Evolutionary conservation across 2,797 vertebrate genomes (phyloP).

Genomic region (Morelia viridis): DNA sequence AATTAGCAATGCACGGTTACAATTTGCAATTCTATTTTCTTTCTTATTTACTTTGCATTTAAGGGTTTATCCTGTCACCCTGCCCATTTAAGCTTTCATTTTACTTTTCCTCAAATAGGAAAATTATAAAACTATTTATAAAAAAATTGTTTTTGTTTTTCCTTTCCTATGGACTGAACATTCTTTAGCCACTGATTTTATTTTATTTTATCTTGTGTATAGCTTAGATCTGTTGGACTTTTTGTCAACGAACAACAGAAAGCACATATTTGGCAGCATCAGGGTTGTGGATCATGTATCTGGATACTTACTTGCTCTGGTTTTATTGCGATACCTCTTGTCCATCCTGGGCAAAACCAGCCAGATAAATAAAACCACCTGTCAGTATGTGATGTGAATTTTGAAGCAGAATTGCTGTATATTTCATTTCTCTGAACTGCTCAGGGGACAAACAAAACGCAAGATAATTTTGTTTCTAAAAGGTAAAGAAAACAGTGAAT

Average conservation of each 20-base stretch:
- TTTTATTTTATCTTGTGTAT: slow-evolving; percentile 15
- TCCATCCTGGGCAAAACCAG: slow-evolving; percentile 41
- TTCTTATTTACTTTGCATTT: not conserved
- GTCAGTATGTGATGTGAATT: slow-evolving; percentile 51
- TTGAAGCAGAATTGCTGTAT: slow-evolving; percentile 33
- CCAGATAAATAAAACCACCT: not conserved
- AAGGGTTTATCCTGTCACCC: not conserved
- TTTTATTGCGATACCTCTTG: slow-evolving; percentile 28
- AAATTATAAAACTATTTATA: too few species aligned
- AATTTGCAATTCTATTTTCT: not conserved
- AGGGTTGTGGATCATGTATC: slow-evolving; percentile 37
- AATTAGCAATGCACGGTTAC: not conserved
- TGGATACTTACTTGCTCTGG: slow-evolving; percentile 23
- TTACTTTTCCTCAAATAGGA: not conserved
- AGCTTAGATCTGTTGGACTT: not conserved
- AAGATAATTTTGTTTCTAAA: not conserved
- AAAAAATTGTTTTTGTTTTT: not conserved
- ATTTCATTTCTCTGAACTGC: not conserved
- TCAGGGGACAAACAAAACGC: not conserved
- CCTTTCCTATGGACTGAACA: not conserved
- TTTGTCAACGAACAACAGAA: slow-evolving; percentile 9
- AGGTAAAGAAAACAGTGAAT: not conserved
- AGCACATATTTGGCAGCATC: slow-evolving; percentile 22
- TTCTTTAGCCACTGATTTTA: slow-evolving; percentile 6
- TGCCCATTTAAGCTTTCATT: not conserved